A percentile compares a stretch with the other conserved stretches of the same genome.
phyloP scores from a whole-genome alignment of 1,140 invertebrate genomes.

The Drosophila biarmipes region DNA sequence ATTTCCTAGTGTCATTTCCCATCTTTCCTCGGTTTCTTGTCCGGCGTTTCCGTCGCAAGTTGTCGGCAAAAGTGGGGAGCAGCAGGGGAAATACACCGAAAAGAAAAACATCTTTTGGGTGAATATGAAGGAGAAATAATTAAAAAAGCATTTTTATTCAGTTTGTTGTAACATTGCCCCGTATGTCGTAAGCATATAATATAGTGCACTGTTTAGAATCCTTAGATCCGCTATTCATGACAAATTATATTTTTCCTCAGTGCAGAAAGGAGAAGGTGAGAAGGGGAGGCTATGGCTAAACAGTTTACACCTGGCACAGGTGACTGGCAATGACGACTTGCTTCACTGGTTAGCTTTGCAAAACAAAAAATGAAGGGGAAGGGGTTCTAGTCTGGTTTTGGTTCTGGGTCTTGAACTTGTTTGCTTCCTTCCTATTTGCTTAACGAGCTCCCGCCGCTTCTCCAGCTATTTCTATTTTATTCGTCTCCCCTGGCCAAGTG shows the following conservation, averaged over 20 bases:
- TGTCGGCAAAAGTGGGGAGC: neutral
- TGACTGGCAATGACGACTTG: conserved; percentile 72
- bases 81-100: neutral
- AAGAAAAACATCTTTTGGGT: neutral
- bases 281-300: conserved; percentile 37
- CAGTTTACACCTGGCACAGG: conserved; percentile 77
- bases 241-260: neutral
- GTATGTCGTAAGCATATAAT: too few species aligned
- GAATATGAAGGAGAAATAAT: too few species aligned
- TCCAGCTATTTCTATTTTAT: conserved; percentile 1
- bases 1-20: conserved; percentile 83
- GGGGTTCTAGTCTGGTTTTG: conserved; percentile 47
- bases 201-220: too few species aligned
- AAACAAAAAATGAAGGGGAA: conserved; percentile 16
- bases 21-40: conserved; percentile 22
- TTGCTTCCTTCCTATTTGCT: conserved; percentile 79
- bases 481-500: conserved; percentile 7
- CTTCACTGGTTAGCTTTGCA: conserved; percentile 68
- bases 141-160: too few species aligned
- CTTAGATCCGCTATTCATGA: neutral
- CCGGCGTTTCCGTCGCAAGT: conserved; percentile 40
- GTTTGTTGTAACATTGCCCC: too few species aligned
- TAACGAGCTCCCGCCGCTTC: conserved; percentile 50
- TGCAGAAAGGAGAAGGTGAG: conserved; percentile 1
- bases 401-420: conserved; percentile 60